Conservation (phyloP, 92 coral and sea anemone species). For the Paragorgia papillata region DNA sequence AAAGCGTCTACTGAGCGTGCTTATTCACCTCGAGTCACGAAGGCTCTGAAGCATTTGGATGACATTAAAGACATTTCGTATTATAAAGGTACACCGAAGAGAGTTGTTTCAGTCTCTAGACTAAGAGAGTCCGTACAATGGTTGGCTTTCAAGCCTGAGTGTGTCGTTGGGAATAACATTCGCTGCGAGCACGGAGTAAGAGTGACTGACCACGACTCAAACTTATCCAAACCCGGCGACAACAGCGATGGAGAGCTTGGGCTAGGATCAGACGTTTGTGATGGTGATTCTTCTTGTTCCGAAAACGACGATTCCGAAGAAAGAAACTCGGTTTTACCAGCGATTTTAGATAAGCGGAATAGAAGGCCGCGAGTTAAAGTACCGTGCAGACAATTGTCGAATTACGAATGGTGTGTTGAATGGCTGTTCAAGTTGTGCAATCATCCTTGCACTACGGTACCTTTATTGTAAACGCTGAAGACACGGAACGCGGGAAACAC, state of each 20-base stretch:
- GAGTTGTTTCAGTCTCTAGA: background rate
- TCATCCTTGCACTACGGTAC: background rate
- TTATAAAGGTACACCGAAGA: background rate
- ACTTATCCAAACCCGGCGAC: background rate
- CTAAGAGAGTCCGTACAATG: background rate
- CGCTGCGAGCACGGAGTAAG: background rate
- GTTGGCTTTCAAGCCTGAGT: background rate
- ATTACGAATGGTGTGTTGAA: conserved; percentile 13
- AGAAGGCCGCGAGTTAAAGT: conserved; percentile 2
- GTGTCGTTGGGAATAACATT: background rate
- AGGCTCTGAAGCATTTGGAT: background rate
- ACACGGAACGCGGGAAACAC: too few species aligned
- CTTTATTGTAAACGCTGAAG: background rate
- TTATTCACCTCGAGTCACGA: background rate
- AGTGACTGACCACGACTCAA: background rate
- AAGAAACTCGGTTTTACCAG: background rate
- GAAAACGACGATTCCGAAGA: background rate
- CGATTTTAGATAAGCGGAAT: background rate
- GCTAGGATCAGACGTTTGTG: background rate
- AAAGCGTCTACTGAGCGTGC: too few species aligned
- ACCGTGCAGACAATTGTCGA: conserved; percentile 1
- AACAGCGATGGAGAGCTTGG: background rate
- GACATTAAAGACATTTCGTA: background rate
- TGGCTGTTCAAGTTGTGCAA: background rate
- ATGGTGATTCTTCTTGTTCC: background rate